Evolutionary conservation across 2,797 vertebrate species (phyloP), one percentile per base, ranked within the genome.

Genomic region (Rhynchonycteris naso): DNA sequence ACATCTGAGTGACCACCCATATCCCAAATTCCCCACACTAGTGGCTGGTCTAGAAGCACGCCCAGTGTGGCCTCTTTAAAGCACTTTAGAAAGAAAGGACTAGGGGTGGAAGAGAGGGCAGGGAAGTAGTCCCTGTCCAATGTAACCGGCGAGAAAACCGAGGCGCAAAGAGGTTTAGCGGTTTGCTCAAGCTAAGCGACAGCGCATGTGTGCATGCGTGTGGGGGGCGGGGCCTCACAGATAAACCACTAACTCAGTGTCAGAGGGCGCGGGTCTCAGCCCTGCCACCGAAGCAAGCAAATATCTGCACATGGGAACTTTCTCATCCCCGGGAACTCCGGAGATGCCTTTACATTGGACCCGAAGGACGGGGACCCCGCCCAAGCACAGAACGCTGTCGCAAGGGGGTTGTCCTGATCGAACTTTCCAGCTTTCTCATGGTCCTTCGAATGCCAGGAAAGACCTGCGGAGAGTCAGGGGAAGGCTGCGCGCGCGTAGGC

Each of bases 11-110:
- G 24, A 21, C 33, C 19, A 26, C 61, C 10, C 15, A 68, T 13
- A 33, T 59, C n/a, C 71, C 66, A 19, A 68, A 81, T 33, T 47
- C 50, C 35, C 59, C 47, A 69, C 5, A 56, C 30, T 26, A 54
- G 66, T 16, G 66, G 19, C 30, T 66, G 59, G 35, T 14, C 91
- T 90, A 65, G 87, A 92, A 75, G 47, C 65, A 47, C 16, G 1
- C 26, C 38, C 52, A 15, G 13, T 0, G 4, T n/a, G 15, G 28
- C 66, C 78, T 72, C 22, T 86, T 74, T 14, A 71, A 83, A 84
- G 63, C 30, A 68, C 66, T 92, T 87, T 30, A 47, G 78, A 79
- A 93, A 47, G 78, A 79, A 93, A 93, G 47, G n/a, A 47, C 84
- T 69, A n/a, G 30, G 43, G 1, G 43, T 93, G 28, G 50, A 15